Base-by-base conservation (phyloP, 2,888 invertebrate genomes). In the Hesperia comma region DNA sequence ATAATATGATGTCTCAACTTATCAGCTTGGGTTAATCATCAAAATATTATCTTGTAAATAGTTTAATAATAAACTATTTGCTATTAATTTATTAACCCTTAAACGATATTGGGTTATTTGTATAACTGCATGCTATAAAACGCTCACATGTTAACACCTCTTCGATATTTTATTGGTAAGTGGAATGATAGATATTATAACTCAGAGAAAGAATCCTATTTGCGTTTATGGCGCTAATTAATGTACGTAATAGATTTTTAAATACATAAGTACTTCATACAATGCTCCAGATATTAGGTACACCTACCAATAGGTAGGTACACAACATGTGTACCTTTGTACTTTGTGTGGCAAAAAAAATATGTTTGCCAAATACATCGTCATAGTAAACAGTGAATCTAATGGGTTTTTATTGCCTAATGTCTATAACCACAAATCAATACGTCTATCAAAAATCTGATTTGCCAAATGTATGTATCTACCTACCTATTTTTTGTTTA, bases 401-500 rank as follows among this genome's bases (percentile, higher is more conserved):
- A 26, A 26, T n/a, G n/a, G n/a, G n/a, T n/a, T 4, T n/a, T 2
- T n/a, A 43, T 6, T 46, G 15, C 46, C 7, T 46, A 7, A 46
- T 46, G 46, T 17, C 46, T 8, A 46, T 46, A 46, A 46, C 17
- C n/a, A 41, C n/a, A 41, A 46, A 46, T 46, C 46, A 46, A 46
- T 46, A 17, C 15, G 46, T 46, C 46, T 17, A 46, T 46, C 46
- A 46, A 46, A 17, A 43, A 6, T 46, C 7, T 17, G 15, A 17
- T 41, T 10, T 6, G 46, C 46, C n/a, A 46, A 46, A 46, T 46
- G 17, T 46, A 46, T 46, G n/a, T n/a, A n/a, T n/a, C n/a, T n/a
- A n/a, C n/a, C n/a, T n/a, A n/a, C n/a, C n/a, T n/a, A n/a, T 46
- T 46, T 46, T 46, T 53, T 26, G 54, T 63, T 57, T 33, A 63